Base-by-base conservation (phyloP, 2,113 vertebrate genomes). In the Candoia aspera region DNA sequence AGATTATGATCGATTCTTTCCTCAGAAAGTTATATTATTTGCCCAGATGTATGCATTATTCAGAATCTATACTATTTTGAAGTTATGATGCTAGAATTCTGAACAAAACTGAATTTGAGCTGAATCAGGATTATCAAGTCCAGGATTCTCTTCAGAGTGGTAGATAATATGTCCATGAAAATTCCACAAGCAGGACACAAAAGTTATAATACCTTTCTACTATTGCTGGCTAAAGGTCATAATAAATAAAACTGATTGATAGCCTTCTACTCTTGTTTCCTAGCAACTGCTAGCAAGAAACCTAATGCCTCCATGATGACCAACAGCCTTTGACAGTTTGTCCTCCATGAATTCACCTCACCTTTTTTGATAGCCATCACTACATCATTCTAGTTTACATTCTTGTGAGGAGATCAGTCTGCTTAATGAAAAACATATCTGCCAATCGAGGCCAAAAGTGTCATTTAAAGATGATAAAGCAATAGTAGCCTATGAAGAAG, bases 1-100 rank as follows among this genome's bases (percentile, higher is more conserved):
- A 93, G 91, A 93, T 57, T 92, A 62, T 87, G 68, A 29, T 88
- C 94, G 88, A 84, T 94, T 95, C 46, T 79, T 64, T 29, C 94
- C 62, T n/a, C 49, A 2, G 6, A 17, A 92, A 93, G 87, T 79
- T 94, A 84, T 93, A 91, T 68, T 33, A 85, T 11, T 92, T 91
- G 91, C 12, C 49, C 79, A 84, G 89, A 87, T 9, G 21, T 0
- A 4, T 17, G 90, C 11, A 1, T 91, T 91, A 91, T 26, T 95
- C 89, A 86, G 26, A 33, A 88, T 84, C 90, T 92, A 33, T 23
- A 37, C 1, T 26, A 92, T 21, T 86, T 46, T 37, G 89, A 11
- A 93, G 91, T 8, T 0, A 0, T 90, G 60, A 92, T 8, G 11
- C 46, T 91, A 68, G 92, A 94, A 94, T 49, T 68, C 26, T 29